Evolutionary conservation across 2,797 vertebrate species (phyloP).

Genomic region (Petrocephalus schoutedeni): DNA sequence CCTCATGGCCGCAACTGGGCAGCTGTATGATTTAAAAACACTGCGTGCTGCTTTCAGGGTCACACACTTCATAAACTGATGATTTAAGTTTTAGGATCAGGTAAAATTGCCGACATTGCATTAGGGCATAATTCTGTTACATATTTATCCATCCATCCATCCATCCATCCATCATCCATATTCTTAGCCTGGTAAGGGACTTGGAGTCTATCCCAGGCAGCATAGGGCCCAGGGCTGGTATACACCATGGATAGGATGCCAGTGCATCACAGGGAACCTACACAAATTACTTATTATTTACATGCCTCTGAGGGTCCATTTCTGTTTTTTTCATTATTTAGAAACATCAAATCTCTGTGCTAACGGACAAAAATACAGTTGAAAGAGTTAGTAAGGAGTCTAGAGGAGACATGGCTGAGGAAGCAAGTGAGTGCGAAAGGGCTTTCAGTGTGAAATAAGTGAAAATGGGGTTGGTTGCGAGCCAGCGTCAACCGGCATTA

Average conservation of each 20-base stretch:
- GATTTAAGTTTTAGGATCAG: no score
- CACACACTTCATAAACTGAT: background rate
- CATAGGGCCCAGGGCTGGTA: background rate
- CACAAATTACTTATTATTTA: background rate
- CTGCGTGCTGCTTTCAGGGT: background rate
- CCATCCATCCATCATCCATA: background rate
- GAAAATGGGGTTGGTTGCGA: background rate
- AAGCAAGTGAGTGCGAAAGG: background rate
- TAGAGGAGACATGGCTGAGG: background rate
- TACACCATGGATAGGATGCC: background rate
- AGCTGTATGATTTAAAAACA: background rate
- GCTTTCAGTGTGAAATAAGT: background rate
- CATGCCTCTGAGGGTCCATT: background rate
- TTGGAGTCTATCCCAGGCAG: background rate
- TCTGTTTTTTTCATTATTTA: background rate
- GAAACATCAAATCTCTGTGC: background rate
- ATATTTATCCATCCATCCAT: background rate
- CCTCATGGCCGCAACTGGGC: background rate
- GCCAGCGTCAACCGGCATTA: background rate
- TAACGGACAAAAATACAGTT: background rate
- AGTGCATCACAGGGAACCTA: no score
- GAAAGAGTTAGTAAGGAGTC: background rate
- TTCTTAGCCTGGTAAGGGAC: slow-evolving; percentile 41
- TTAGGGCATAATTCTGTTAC: background rate
- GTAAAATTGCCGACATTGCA: no score